These are phyloP conservation scores for Microcebus murinus DNA, from an alignment of 2,113 vertebrate species.

Conservation along the genomic window DNA sequence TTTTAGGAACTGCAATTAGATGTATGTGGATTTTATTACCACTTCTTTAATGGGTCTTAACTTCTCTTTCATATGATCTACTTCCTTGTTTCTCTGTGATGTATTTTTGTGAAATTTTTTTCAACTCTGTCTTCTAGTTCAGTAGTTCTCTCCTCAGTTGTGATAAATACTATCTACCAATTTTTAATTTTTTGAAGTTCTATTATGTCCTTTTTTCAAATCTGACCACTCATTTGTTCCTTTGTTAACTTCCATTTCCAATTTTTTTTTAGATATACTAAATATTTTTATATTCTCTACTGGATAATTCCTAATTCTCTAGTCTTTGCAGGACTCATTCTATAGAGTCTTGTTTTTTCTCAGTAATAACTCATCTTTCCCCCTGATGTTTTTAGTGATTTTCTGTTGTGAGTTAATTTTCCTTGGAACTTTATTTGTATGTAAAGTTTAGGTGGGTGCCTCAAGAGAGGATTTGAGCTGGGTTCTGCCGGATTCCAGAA, in stretches of 20 bases:
- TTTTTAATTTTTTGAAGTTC: not conserved
- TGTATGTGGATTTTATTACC: not conserved
- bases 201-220: not conserved
- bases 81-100: not conserved
- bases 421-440: not conserved
- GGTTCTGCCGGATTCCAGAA: not conserved
- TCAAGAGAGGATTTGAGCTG: not conserved
- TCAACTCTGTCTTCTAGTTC: not conserved
- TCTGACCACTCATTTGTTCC: not conserved
- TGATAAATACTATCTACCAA: not conserved
- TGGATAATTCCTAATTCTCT: not conserved
- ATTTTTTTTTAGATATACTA: not conserved
- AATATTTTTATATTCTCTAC: not conserved
- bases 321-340: not conserved
- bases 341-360: not conserved
- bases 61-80: not conserved
- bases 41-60: not conserved
- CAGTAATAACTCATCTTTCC: not conserved
- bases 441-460: not conserved
- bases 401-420: not conserved
- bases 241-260: slow-evolving; percentile 22
- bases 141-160: not conserved
- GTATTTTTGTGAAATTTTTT: not conserved
- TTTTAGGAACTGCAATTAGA: not conserved
- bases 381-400: not conserved